phyloP scores from a whole-genome alignment of 2,888 invertebrate species.

The Heliconius charithonia region DNA sequence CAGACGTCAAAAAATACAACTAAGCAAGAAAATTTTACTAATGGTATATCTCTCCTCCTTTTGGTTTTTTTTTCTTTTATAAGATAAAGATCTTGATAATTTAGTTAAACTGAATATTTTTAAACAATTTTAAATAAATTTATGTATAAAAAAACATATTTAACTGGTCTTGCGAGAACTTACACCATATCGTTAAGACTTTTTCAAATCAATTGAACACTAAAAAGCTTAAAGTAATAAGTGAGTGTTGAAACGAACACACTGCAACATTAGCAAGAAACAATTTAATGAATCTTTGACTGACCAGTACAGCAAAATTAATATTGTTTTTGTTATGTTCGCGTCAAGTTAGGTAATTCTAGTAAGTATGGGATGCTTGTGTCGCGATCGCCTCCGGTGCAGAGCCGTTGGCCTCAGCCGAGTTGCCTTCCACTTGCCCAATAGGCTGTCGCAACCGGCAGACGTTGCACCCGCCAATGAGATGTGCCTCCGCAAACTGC shows the following conservation, averaged over 20 bases:
- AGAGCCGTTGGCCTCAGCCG: constrained; percentile 74
- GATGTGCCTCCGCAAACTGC: constrained; percentile 75
- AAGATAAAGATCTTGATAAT: neutral
- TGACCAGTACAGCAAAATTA: constrained; percentile 63
- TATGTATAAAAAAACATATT: neutral
- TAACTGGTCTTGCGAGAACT: neutral
- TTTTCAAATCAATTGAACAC: neutral
- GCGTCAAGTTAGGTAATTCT: constrained; percentile 70
- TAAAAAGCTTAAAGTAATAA: constrained; percentile 31
- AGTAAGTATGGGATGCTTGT: constrained; percentile 75
- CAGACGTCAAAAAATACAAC: constrained; percentile 32
- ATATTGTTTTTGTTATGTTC: constrained; percentile 74
- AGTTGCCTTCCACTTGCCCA: constrained; percentile 73
- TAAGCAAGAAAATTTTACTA: constrained; percentile 28
- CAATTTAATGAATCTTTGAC: constrained; percentile 55
- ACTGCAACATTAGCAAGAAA: constrained; percentile 38
- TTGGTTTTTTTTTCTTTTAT: neutral
- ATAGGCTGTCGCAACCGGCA: constrained; percentile 78
- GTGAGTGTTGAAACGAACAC: constrained; percentile 36
- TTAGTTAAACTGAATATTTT: neutral
- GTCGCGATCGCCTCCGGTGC: constrained; percentile 69
- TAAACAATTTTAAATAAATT: neutral
- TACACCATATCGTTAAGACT: constrained; percentile 2
- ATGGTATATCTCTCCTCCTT: neutral
- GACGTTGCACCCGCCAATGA: constrained; percentile 76